Percentiles rank a stretch among this genome's conserved stretches.
Conservation (phyloP, 2,888 invertebrate genomes). For the Folsomia candida region DNA sequence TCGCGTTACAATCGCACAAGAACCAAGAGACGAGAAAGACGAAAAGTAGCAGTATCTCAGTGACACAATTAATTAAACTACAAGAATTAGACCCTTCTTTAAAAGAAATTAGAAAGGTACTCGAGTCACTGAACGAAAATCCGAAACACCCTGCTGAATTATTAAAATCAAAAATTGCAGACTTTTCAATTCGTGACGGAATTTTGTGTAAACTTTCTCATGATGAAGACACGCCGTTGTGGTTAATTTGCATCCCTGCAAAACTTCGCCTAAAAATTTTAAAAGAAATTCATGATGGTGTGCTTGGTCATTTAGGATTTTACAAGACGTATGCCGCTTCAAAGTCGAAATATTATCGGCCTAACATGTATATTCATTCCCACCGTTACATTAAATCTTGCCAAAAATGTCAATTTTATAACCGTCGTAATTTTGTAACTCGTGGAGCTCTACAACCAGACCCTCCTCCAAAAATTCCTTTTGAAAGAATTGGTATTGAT, state of each 20-base stretch:
- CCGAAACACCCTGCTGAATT: no score
- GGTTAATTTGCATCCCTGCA: conserved; percentile 17
- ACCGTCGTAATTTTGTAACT: conserved; percentile 9
- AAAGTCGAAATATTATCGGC: conserved; percentile 36
- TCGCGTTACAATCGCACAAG: no score
- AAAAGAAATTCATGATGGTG: conserved; percentile 27
- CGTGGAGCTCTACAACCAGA: conserved; percentile 1
- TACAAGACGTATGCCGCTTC: conserved; percentile 29
- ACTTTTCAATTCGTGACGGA: no score
- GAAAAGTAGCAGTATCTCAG: no score
- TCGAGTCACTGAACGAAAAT: no score
- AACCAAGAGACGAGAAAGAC: no score
- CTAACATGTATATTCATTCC: conserved; percentile 26
- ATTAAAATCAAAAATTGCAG: no score
- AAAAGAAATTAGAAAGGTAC: no score
- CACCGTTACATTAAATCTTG: conserved; percentile 20
- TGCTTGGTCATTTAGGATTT: conserved; percentile 37
- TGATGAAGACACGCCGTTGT: not conserved
- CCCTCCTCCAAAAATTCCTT: conserved; percentile 34
- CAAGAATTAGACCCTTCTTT: no score
- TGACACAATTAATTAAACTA: no score
- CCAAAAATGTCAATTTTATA: no score
- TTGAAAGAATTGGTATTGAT: conserved; percentile 46
- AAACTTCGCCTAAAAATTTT: conserved; percentile 1
- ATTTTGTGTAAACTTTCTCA: no score